phyloP scores from a whole-genome alignment of 2,797 vertebrate genomes.

The Mormyrops attenuatus region DNA sequence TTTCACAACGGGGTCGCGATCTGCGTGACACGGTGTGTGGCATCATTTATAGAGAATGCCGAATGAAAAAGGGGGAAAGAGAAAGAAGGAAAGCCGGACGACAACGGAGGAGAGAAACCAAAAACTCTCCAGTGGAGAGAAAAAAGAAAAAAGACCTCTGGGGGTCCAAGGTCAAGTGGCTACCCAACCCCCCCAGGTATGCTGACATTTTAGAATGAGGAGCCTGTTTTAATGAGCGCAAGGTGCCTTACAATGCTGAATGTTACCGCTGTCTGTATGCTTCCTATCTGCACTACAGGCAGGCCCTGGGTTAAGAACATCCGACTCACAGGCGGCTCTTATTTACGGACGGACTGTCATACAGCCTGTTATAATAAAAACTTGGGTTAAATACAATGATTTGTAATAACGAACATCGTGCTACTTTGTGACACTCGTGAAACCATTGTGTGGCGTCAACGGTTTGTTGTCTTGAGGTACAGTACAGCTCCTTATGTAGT shows the following conservation, averaged over 20 bases:
- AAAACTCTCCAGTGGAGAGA: background rate
- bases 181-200: background rate
- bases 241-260: background rate
- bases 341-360: background rate
- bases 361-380: background rate
- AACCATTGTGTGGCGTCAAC: background rate
- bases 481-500: background rate
- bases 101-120: background rate
- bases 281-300: background rate
- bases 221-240: background rate
- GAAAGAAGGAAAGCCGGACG: background rate
- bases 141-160: background rate
- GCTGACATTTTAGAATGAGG: background rate
- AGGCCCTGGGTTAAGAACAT: background rate
- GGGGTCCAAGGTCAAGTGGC: background rate
- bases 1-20: background rate
- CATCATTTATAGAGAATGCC: background rate
- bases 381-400: background rate
- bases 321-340: background rate
- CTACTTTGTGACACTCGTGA: background rate
- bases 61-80: background rate
- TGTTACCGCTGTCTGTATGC: background rate
- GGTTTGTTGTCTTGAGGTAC: background rate
- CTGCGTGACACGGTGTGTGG: background rate
- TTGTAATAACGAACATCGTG: background rate